Evolutionary conservation across 2,888 invertebrate species (phyloP).

Genomic region (Ornithoptera priamus): DNA sequence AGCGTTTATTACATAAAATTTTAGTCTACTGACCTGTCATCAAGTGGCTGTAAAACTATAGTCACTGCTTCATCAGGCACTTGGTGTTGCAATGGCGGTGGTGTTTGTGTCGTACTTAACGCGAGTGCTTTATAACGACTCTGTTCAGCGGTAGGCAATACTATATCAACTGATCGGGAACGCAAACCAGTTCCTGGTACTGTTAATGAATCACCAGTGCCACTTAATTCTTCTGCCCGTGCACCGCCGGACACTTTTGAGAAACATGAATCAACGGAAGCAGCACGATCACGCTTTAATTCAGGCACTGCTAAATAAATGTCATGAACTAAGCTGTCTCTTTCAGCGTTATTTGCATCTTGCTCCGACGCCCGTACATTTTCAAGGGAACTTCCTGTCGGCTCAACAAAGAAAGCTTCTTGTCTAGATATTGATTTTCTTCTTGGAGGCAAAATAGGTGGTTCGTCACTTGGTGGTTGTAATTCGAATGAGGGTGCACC

Average conservation of each 20-base stretch:
- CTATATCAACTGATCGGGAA: conserved; percentile 92
- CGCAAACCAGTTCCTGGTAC: conserved; percentile 87
- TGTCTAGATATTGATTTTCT: conserved; percentile 89
- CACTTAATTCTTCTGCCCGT: conserved; percentile 85
- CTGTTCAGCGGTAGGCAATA: conserved; percentile 91
- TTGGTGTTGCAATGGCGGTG: conserved; percentile 46
- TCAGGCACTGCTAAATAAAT: conserved; percentile 91
- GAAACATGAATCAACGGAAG: conserved; percentile 93
- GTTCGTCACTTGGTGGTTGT: conserved; percentile 75
- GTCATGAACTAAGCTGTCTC: conserved; percentile 81
- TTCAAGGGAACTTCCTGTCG: conserved; percentile 85
- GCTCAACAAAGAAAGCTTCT: conserved; percentile 89
- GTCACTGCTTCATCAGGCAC: conserved; percentile 43
- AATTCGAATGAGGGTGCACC: conserved; percentile 80
- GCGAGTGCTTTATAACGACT: conserved; percentile 92
- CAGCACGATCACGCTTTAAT: conserved; percentile 90
- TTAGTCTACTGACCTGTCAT: conserved; percentile 58
- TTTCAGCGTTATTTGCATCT: conserved; percentile 54
- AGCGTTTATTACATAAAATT: conserved; percentile 19
- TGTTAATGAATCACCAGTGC: conserved; percentile 80
- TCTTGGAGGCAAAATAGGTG: conserved; percentile 72
- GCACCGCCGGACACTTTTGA: conserved; percentile 86
- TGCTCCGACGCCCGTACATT: conserved; percentile 82
- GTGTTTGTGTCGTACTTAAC: conserved; percentile 78
- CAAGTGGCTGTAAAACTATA: conserved; percentile 45